Evolutionary conservation across 2,888 invertebrate species (phyloP), one percentile per base, ranked within the genome.

Genomic region (Apeira syringaria): DNA sequence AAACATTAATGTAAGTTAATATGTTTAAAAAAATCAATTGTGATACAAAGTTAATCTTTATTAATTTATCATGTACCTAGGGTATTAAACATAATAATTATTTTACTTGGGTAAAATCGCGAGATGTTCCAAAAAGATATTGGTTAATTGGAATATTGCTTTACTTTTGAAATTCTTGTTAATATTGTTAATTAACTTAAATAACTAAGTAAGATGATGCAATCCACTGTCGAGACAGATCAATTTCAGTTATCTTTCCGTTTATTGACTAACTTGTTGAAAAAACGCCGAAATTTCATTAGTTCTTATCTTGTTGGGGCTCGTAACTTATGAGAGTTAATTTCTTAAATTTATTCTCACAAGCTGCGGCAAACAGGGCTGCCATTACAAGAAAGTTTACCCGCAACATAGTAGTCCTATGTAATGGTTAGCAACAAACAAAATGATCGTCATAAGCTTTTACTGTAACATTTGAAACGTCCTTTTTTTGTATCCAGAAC

Each of bases 251-350:
- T 81, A 83, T 82, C 82, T 35, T 27, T n/a, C 13, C 12, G 22
- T 37, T 41, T 40, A 36, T 74, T 69, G 72, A 71, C 73, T 83
- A 82, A 85, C 81, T 78, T 82, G 80, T 79, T 72, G 76, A 80
- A 79, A 81, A 83, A 76, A 68, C 67, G 61, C 56, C 72, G 71
- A 76, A 81, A 79, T 84, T 85, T 80, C 85, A 83, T 86, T 85
- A 79, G 72, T 66, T 69, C 75, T 83, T 86, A 85, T 85, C 86
- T 68, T 59, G 53, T 59, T 64, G 64, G 75, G 43, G 61, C 67
- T 77, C 83, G 74, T 88, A 86, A 84, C 76, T 85, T 83, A 81
- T 70, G 61, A 67, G 64, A 73, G 79, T 82, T 86, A 85, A 86
- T 85, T 80, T 77, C 78, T 80, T 84, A 84, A 85, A 86, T 84